Evolutionary conservation across 2,888 invertebrate genomes (phyloP).

Genomic region (Pollenia amentaria): DNA sequence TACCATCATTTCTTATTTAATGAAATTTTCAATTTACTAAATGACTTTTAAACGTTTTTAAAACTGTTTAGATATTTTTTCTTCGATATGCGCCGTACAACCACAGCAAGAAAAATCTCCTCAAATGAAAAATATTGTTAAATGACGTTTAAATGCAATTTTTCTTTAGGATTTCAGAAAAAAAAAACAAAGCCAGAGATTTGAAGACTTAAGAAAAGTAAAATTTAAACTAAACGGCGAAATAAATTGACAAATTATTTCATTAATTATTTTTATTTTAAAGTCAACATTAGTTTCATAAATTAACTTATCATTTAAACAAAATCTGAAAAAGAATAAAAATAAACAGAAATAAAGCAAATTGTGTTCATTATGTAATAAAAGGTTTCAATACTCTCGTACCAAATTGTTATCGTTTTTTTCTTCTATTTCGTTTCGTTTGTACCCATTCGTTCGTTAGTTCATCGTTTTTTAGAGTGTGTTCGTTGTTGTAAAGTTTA

Average conservation of each 20-base stretch:
- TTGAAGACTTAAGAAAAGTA: not conserved
- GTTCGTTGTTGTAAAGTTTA: conserved; percentile 6
- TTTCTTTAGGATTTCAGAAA: conserved; percentile 34
- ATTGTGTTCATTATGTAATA: conserved; percentile 66
- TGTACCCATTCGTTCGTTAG: not conserved
- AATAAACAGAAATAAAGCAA: not conserved
- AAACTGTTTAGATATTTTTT: conserved; percentile 60
- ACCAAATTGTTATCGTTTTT: conserved; percentile 44
- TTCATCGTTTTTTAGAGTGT: conserved; percentile 25
- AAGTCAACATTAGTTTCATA: conserved; percentile 69
- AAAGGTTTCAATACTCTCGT: conserved; percentile 62
- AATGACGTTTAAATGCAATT: conserved; percentile 34
- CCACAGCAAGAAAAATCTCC: not conserved
- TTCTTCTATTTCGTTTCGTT: conserved; percentile 21
- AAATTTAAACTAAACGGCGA: conserved; percentile 6
- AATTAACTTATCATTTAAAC: conserved; percentile 69
- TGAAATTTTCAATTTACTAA: conserved; percentile 73
- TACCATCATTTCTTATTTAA: conserved; percentile 44
- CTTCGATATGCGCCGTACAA: conserved; percentile 12
- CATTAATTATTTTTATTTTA: conserved; percentile 73
- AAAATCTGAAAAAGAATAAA: conserved; percentile 19
- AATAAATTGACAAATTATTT: conserved; percentile 72
- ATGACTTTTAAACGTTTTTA: conserved; percentile 58
- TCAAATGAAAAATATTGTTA: not conserved
- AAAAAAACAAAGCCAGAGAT: not conserved